These are phyloP conservation scores for Hololepta plana DNA, from an alignment of 2,888 invertebrate species.

Conservation along the genomic window DNA sequence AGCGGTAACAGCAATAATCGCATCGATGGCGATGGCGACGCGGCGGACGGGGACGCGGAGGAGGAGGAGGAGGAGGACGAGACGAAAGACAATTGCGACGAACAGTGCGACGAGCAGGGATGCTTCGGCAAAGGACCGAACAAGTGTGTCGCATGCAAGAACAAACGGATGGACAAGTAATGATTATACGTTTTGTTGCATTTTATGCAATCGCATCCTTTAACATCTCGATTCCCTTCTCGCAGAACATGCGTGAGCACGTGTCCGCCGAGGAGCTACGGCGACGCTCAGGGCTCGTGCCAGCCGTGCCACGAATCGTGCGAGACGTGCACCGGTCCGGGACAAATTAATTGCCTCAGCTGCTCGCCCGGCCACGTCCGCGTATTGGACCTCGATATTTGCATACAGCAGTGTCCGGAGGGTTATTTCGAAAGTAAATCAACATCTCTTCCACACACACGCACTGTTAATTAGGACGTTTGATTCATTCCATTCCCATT, in stretches of 20 bases:
- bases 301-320: conserved; percentile 82
- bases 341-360: conserved; percentile 69
- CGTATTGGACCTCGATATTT: conserved; percentile 70
- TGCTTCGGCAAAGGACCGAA: conserved; percentile 74
- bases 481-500: no score
- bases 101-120: conserved; percentile 69
- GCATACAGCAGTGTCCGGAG: conserved; percentile 75
- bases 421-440: conserved; percentile 68
- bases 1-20: conserved; percentile 21
- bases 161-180: conserved; percentile 64
- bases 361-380: conserved; percentile 71
- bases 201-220: background rate
- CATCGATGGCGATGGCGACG: conserved; percentile 20
- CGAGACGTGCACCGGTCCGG: conserved; percentile 74
- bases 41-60: conserved; percentile 21
- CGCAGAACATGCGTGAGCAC: conserved; percentile 65
- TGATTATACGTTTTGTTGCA: conserved; percentile 14
- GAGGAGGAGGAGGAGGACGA: conserved; percentile 21
- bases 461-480: no score
- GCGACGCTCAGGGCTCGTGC: conserved; percentile 62
- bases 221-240: conserved; percentile 9
- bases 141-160: conserved; percentile 68
- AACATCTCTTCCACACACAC: no score
- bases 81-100: conserved; percentile 47
- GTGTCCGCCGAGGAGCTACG: conserved; percentile 71